Conservation (phyloP, 2,113 vertebrate genomes). For the Spilogale gracilis region DNA sequence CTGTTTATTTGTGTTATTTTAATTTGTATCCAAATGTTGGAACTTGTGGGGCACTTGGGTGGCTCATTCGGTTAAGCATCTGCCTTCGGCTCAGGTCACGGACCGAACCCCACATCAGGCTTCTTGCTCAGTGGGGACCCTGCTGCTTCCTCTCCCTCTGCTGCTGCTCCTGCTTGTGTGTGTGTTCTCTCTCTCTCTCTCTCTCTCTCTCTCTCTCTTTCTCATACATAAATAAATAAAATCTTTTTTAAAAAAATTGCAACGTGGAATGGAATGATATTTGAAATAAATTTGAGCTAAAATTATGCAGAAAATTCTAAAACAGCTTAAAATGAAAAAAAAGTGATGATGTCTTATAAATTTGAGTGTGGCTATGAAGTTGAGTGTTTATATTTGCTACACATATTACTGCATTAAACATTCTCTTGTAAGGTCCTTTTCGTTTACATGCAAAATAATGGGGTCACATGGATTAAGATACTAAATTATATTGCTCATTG, state of each 20-base stretch:
- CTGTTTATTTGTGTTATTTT: constrained; percentile 49
- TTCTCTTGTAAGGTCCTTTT: constrained; percentile 43
- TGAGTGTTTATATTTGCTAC: constrained; percentile 56
- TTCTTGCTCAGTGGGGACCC: neutral
- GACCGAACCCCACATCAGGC: neutral
- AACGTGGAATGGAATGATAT: constrained; percentile 50
- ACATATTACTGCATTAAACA: constrained; percentile 47
- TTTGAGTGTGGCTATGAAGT: constrained; percentile 32
- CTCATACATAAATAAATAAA: neutral
- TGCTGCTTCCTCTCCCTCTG: neutral
- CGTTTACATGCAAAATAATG: constrained; percentile 53
- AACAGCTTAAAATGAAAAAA: constrained; percentile 42
- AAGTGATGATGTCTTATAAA: neutral
- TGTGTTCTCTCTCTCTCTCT: neutral
- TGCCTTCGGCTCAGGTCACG: neutral
- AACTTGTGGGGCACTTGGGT: neutral
- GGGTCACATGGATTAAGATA: neutral
- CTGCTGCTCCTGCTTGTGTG: neutral
- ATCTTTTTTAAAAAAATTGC: neutral
- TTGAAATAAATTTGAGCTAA: constrained; percentile 61
- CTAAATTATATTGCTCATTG: neutral
- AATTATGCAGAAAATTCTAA: constrained; percentile 58
- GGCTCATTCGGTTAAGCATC: neutral
- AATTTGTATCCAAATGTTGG: constrained; percentile 50
- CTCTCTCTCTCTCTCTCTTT: no score